A percentile compares a stretch with the other conserved stretches of the same genome.
Evolutionary conservation across 2,888 invertebrate species (phyloP).

Genomic region (Steinernema carpocapsae): DNA sequence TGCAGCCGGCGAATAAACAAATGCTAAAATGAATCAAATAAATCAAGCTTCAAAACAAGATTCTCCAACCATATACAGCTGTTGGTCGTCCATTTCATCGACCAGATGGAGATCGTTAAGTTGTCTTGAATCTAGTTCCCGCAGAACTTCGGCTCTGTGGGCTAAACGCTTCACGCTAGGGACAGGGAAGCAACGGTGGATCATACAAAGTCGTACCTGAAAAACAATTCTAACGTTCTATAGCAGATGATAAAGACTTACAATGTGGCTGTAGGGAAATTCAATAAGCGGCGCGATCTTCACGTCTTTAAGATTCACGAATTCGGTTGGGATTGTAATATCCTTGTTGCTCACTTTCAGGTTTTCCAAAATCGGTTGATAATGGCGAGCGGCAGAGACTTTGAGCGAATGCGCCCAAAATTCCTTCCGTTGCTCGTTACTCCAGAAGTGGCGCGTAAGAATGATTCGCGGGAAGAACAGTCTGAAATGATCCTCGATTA

Average conservation of each 20-base stretch:
- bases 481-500: slow-evolving; percentile 47
- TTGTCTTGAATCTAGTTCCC: slow-evolving; percentile 33
- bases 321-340: slow-evolving; percentile 4
- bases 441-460: slow-evolving; percentile 66
- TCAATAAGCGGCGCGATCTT: slow-evolving; percentile 24
- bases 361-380: slow-evolving; percentile 21
- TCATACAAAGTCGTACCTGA: slow-evolving; percentile 34
- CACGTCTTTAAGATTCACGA: slow-evolving; percentile 24
- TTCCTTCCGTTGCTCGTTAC: slow-evolving; percentile 54
- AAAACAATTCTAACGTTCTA: no score
- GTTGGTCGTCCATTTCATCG: slow-evolving; percentile 27
- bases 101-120: slow-evolving; percentile 14
- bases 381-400: slow-evolving; percentile 7
- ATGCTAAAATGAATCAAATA: not conserved
- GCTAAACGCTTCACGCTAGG: not conserved
- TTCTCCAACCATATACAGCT: not conserved
- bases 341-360: slow-evolving; percentile 1
- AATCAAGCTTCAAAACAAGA: not conserved
- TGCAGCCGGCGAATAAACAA: slow-evolving; percentile 54
- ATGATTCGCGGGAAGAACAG: slow-evolving; percentile 64
- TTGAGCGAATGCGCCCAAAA: slow-evolving; percentile 45
- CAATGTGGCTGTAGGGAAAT: slow-evolving; percentile 31
- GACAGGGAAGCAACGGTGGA: slow-evolving; percentile 35
- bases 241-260: slow-evolving; percentile 22
- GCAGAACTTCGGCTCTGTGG: slow-evolving; percentile 36